Percentiles rank a stretch among this genome's conserved stretches.
Evolutionary conservation across 2,888 invertebrate genomes (phyloP).

Genomic region (Punctoribates punctum): DNA sequence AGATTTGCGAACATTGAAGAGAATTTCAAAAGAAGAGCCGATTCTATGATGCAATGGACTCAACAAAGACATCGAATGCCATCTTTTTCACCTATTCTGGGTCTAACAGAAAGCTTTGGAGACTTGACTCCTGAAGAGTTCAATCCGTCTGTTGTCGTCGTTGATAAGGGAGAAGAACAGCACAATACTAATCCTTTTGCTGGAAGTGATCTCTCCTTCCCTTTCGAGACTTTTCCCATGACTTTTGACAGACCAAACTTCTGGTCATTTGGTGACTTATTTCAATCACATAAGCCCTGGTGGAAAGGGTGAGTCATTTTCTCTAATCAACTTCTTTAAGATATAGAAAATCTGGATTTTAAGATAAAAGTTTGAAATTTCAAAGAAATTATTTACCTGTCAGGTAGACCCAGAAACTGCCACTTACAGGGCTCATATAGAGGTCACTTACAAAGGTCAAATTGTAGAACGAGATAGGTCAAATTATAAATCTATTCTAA

Average conservation of each 20-base stretch:
- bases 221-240: constrained; percentile 6
- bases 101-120: background rate
- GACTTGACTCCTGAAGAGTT: constrained; percentile 6
- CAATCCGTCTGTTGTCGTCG: constrained; percentile 38
- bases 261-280: constrained; percentile 19
- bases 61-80: background rate
- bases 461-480: too few relatives aligned
- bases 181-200: background rate
- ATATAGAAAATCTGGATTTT: too few relatives aligned
- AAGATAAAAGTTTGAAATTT: too few relatives aligned
- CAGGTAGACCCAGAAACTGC: too few relatives aligned
- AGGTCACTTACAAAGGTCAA: too few relatives aligned
- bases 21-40: background rate
- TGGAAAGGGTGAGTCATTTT: constrained; percentile 57
- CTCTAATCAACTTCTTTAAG: background rate
- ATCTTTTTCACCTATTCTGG: background rate
- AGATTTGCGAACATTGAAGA: background rate
- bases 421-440: too few relatives aligned
- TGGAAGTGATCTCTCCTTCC: background rate
- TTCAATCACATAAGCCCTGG: constrained; percentile 51
- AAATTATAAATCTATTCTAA: too few relatives aligned
- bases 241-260: constrained; percentile 10
- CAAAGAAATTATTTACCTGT: too few relatives aligned
- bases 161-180: constrained; percentile 19
- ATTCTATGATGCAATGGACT: background rate